These are phyloP conservation scores for Sylvia atricapilla DNA, from an alignment of 2,113 vertebrate species.

Conservation along the genomic window DNA sequence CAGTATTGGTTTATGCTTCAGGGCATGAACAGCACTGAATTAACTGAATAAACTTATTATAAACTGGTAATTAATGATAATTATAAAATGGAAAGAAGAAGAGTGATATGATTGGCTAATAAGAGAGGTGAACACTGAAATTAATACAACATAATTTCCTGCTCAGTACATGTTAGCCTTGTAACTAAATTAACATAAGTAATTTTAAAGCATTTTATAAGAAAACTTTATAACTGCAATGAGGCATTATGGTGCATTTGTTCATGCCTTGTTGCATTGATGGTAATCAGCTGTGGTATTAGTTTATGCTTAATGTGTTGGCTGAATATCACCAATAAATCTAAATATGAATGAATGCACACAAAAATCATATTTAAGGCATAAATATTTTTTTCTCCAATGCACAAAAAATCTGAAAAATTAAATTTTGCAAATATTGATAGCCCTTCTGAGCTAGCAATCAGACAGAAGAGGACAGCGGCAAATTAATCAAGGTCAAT, in stretches of 20 bases:
- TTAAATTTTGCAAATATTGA: neutral
- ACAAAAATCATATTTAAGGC: neutral
- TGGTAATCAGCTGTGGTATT: conserved; percentile 44
- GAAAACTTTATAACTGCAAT: conserved; percentile 62
- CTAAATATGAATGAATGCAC: neutral
- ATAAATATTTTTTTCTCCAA: neutral
- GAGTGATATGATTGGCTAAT: conserved; percentile 68
- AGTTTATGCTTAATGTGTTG: neutral
- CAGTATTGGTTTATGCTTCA: conserved; percentile 61
- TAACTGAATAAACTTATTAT: conserved; percentile 77
- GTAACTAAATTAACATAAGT: conserved; percentile 68
- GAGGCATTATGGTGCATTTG: conserved; percentile 52
- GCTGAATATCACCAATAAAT: conserved; percentile 2
- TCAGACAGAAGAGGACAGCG: neutral
- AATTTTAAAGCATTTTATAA: conserved; percentile 70
- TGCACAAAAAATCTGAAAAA: neutral
- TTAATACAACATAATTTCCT: conserved; percentile 74
- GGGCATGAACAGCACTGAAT: conserved; percentile 67
- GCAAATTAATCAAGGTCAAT: neutral
- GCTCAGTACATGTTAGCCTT: conserved; percentile 61
- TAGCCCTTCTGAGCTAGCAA: neutral
- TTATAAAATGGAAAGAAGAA: conserved; percentile 70
- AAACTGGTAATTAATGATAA: conserved; percentile 74
- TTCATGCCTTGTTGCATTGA: conserved; percentile 62
- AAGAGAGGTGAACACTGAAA: conserved; percentile 65